Evolutionary conservation across 1,140 invertebrate species (phyloP), one percentile per base, ranked within the genome.

Genomic region (Cydia strobilella): DNA sequence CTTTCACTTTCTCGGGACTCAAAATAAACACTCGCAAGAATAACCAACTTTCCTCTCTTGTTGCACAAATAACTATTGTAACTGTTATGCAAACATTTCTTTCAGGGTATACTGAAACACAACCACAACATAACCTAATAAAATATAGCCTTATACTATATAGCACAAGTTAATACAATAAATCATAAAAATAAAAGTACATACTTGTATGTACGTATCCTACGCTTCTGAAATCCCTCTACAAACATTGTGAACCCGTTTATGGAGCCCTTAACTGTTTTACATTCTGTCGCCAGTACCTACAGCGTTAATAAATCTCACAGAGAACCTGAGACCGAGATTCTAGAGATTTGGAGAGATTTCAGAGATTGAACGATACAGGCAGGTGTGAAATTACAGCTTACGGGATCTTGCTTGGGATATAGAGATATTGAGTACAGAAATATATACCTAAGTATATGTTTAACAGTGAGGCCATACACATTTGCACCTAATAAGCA

Each of bases 301-400:
- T n/a, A n/a, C 25, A 39, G 18, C 65, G 27, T 69, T 69, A 15
- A 35, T 69, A 69, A 35, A 69, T 69, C 63, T 69, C 65, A 9
- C 31, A 45, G 42, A 15, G 6, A 66, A 15, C n/a, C 51, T 3
- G 54, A 9, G 18, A 59, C 18, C 13, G 31, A 35, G 65, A 69
- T 42, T 18, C 35, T 6, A 18, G 27, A 35, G 65, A 69, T 69
- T 35, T 39, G n/a, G n/a, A 35, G 63, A 35, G 63, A 35, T 31
- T 66, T 66, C 15, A 35, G 31, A 35, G 65, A 35, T 35, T n/a
- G 31, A 69, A 69, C 27, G 65, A 69, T n/a, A 69, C 10, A 35
- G 35, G 65, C 65, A 69, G 65, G 65, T 69, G 65, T 35, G 31
- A 69, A 69, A 69, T 69, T 69, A 69, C 27, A 13, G 65, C 35